Base-by-base conservation (phyloP, 35 echinoderm and acorn worm genomes). In the Diadema setosum region DNA sequence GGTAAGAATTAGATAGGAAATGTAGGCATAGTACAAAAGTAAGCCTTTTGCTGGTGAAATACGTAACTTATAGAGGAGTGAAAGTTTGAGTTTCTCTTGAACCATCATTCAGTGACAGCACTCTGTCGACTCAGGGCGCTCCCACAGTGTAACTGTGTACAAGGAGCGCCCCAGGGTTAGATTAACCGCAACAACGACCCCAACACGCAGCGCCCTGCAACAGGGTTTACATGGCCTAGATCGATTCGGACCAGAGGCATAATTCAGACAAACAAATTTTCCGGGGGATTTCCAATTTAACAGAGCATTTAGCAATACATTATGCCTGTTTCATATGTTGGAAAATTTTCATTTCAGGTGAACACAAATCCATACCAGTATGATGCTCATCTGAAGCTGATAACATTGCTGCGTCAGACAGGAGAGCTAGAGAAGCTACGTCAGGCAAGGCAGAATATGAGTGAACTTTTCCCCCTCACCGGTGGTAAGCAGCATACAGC, bases 341-440 rank as follows among this genome's bases (percentile, higher is more conserved):
- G 0, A 7, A 15, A 9, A 33, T 67, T 31, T 78, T 46, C 41
- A 7, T 82, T 73, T 14, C 76, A 97, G 95, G 65, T 97, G 29
- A 44, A 83, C 43, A 49, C 58, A 12, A 97, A 81, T 50, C 95
- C 95, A 84, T 97, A 90, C 42, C 87, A 93, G 49, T 97, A 97
- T 80, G 91, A 97, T 58, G 45, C 81, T 29, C 95, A 97, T 64
- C 74, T 93, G 30, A 70, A 93, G 39, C 81, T 97, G 39, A 97
- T 97, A 35, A 76, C 58, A 11, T 35, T 97, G 3, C 83, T 97
- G 56, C 65, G 87, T 12, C 89, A 93, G 36, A 63, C 80, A 43
- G 95, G 95, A 25, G 95, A 97, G 81, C 70, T 93, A 61, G 95
- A 97, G 14, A 93, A 90, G 65, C 61, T 97, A 48, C 58, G 91